Percentiles rank a stretch among this genome's conserved stretches.
phyloP scores from a whole-genome alignment of 2,797 vertebrate genomes.

The Crax fasciolata region DNA sequence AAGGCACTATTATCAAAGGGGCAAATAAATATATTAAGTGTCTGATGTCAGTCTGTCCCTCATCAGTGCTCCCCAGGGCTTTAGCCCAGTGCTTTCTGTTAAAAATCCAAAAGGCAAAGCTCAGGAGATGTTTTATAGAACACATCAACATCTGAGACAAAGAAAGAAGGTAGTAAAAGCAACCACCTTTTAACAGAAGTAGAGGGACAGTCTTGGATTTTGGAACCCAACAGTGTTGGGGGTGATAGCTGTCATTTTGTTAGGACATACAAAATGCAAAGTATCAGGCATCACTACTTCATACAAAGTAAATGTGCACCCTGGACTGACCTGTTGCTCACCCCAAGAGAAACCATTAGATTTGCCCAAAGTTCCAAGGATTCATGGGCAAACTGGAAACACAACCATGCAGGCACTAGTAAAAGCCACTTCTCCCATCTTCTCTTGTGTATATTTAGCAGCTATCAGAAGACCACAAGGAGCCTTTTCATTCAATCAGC shows the following conservation, averaged over 20 bases:
- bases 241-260: background rate
- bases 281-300: background rate
- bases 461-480: background rate
- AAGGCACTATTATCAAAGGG: background rate
- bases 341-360: background rate
- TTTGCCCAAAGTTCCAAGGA: background rate
- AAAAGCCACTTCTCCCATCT: constrained; percentile 7
- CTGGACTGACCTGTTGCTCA: background rate
- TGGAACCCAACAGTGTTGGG: background rate
- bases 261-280: background rate
- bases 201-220: background rate
- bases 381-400: background rate
- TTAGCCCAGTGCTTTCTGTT: background rate
- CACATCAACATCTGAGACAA: background rate
- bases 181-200: background rate
- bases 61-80: background rate
- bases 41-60: background rate
- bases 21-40: background rate
- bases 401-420: background rate
- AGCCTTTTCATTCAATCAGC: constrained; percentile 41
- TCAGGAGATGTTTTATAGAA: background rate
- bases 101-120: background rate
- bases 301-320: background rate
- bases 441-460: constrained; percentile 1
- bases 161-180: background rate